Percentiles rank a stretch among this genome's conserved stretches.
These are phyloP conservation scores for Coracopsis vasa DNA, from an alignment of 2,113 vertebrate species.

Conservation along the genomic window DNA sequence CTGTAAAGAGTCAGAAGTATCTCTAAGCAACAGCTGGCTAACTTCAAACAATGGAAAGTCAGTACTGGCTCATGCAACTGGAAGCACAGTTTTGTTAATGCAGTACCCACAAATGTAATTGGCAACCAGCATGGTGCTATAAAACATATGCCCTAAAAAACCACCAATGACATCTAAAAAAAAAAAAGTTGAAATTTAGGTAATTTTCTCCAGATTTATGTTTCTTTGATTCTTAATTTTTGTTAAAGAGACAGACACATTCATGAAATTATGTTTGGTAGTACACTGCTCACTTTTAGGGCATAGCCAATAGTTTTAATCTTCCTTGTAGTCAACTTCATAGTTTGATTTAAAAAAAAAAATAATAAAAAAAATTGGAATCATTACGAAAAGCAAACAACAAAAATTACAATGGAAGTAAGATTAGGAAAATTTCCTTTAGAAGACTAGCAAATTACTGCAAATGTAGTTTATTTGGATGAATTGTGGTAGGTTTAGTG, in stretches of 20 bases:
- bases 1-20: neutral
- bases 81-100: neutral
- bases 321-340: neutral
- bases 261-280: neutral
- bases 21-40: neutral
- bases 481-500: neutral
- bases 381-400: neutral
- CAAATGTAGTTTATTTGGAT: neutral
- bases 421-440: neutral
- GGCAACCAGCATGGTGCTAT: neutral
- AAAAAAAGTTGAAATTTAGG: neutral
- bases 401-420: neutral
- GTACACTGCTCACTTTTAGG: neutral
- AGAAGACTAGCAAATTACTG: neutral
- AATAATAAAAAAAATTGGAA: neutral
- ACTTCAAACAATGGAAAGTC: neutral
- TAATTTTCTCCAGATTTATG: neutral
- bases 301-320: neutral
- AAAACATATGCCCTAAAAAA: neutral
- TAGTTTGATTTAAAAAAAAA: neutral
- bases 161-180: accelerated
- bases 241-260: neutral
- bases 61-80: neutral
- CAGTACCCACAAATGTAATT: neutral
- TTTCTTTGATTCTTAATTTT: neutral